phyloP scores from a whole-genome alignment of 2,888 invertebrate genomes.

The Pyralis farinalis region DNA sequence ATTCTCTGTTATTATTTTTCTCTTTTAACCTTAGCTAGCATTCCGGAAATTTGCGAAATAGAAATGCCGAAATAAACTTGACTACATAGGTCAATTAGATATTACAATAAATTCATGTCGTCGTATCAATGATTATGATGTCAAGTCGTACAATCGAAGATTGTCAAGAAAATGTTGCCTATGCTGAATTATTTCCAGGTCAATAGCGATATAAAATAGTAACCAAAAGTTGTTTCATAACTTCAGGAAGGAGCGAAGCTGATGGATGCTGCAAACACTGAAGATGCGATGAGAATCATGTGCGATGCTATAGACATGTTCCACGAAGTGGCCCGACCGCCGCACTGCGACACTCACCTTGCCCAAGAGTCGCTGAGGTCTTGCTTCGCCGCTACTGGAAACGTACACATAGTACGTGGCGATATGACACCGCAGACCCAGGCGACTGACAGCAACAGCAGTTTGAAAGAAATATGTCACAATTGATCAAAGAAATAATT shows the following conservation, averaged over 20 bases:
- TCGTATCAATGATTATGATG: no score
- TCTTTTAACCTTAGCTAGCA: no score
- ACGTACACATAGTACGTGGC: conserved; percentile 43
- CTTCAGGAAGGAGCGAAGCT: conserved; percentile 54
- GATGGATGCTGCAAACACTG: conserved; percentile 76
- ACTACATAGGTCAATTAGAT: no score
- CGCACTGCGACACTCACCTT: conserved; percentile 84
- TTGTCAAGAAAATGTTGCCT: no score
- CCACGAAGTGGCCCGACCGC: conserved; percentile 82
- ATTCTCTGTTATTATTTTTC: no score
- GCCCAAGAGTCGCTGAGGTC: conserved; percentile 86
- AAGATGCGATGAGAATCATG: conserved; percentile 78
- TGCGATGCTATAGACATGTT: conserved; percentile 81
- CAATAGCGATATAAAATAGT: no score
- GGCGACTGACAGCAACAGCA: conserved; percentile 1
- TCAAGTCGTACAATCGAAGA: no score
- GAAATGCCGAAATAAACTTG: no score
- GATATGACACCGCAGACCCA: conserved; percentile 3
- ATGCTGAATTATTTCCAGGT: no score
- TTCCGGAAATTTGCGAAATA: no score
- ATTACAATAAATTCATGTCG: no score
- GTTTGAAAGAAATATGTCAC: not conserved
- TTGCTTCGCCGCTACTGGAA: conserved; percentile 82
- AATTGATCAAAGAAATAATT: not conserved
- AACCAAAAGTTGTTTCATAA: no score